Percentiles rank a stretch among this genome's conserved stretches.
phyloP scores from a whole-genome alignment of 2,113 vertebrate genomes.

The Neoarius graeffei region DNA sequence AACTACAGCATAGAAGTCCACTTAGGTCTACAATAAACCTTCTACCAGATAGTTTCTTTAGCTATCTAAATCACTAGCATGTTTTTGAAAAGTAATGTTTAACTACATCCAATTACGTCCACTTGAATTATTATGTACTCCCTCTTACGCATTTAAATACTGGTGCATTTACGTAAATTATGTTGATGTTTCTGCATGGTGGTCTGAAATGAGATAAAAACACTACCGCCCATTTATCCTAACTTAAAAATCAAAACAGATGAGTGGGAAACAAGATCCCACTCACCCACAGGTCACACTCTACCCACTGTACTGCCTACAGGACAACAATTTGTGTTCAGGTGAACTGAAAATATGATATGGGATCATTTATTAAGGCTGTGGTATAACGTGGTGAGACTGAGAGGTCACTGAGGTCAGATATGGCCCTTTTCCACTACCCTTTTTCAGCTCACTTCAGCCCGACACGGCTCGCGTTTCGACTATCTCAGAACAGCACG shows the following conservation, averaged over 20 bases:
- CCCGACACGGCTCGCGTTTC: no score
- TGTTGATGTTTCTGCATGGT: neutral
- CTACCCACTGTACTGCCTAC: neutral
- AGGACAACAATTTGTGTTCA: constrained; percentile 22
- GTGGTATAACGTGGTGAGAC: neutral
- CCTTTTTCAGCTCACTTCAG: no score
- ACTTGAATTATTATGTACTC: neutral
- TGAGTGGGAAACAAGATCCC: neutral
- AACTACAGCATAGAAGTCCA: neutral
- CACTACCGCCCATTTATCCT: neutral
- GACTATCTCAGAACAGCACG: no score
- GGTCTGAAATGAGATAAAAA: neutral
- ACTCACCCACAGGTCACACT: neutral
- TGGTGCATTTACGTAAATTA: neutral
- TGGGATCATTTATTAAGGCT: neutral
- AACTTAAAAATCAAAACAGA: neutral
- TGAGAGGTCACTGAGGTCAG: neutral
- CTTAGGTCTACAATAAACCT: neutral
- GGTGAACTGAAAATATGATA: constrained; percentile 33
- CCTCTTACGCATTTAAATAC: neutral
- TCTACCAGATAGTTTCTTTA: neutral
- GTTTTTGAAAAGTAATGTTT: neutral
- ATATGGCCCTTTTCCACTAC: no score
- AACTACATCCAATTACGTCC: neutral
- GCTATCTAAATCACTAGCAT: neutral